phyloP scores from a whole-genome alignment of 2,797 vertebrate species.

The Gadopsis marmoratus region DNA sequence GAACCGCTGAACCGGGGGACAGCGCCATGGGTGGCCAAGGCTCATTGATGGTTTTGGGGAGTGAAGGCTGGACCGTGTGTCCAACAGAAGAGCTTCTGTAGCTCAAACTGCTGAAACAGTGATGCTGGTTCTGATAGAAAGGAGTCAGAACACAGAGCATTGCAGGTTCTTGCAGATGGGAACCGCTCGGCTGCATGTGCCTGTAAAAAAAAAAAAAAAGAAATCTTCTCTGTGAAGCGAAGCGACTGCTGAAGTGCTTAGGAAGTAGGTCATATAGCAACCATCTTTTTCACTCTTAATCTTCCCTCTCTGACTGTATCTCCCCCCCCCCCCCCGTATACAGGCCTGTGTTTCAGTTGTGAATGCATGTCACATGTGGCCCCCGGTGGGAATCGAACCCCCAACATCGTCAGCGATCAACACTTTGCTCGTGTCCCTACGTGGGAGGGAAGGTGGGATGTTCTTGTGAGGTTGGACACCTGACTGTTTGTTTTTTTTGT shows the following conservation, averaged over 20 bases:
- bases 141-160: no score
- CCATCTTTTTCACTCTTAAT: conserved; percentile 53
- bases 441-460: background rate
- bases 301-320: conserved; percentile 37
- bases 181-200: background rate
- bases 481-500: conserved; percentile 9
- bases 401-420: background rate
- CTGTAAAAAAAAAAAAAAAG: conserved; percentile 24
- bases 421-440: background rate
- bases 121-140: no score
- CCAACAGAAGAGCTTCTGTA: no score
- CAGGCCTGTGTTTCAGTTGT: conserved; percentile 42
- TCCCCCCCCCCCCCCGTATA: conserved; percentile 7
- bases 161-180: no score
- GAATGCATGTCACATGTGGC: background rate
- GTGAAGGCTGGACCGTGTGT: no score
- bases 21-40: no score
- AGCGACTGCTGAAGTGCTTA: conserved; percentile 57
- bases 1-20: no score
- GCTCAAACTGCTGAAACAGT: no score
- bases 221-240: conserved; percentile 47
- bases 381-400: conserved; percentile 31
- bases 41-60: no score
- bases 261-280: conserved; percentile 80
- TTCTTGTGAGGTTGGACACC: conserved; percentile 9